Conservation (phyloP, 1,140 invertebrate genomes). For the Dendroctonus valens region DNA sequence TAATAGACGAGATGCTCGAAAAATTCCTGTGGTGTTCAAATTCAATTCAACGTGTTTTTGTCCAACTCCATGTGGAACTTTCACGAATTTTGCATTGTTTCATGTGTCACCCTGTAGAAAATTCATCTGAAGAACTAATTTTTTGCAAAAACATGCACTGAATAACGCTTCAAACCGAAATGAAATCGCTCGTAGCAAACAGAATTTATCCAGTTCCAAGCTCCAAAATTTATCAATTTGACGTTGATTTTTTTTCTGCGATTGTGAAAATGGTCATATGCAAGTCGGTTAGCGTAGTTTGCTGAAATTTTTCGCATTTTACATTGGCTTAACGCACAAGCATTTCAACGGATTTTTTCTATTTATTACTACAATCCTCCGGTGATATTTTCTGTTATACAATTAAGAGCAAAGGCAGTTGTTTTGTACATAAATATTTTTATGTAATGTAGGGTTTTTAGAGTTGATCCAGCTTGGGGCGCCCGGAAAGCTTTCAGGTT, state of each 20-base stretch:
- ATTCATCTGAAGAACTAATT: too few species aligned
- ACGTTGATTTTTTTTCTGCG: slow-evolving; percentile 1
- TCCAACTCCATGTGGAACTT: neutral
- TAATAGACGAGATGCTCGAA: too few species aligned
- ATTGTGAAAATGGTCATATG: slow-evolving; percentile 1
- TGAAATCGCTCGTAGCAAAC: too few species aligned
- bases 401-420: slow-evolving; percentile 42
- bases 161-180: too few species aligned
- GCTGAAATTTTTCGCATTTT: neutral
- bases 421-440: slow-evolving; percentile 43
- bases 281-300: neutral
- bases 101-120: neutral
- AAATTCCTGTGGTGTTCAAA: too few species aligned
- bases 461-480: slow-evolving; percentile 6
- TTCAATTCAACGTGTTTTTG: too few species aligned
- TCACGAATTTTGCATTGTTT: neutral
- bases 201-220: neutral
- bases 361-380: slow-evolving; percentile 35
- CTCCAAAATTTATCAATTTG: neutral
- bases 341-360: slow-evolving; percentile 22
- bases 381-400: slow-evolving; percentile 41
- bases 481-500: neutral
- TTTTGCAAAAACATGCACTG: too few species aligned
- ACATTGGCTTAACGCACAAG: neutral
- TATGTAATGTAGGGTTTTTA: slow-evolving; percentile 26